Base-by-base conservation (phyloP, 2,113 vertebrate species). In the Gadus chalcogrammus region DNA sequence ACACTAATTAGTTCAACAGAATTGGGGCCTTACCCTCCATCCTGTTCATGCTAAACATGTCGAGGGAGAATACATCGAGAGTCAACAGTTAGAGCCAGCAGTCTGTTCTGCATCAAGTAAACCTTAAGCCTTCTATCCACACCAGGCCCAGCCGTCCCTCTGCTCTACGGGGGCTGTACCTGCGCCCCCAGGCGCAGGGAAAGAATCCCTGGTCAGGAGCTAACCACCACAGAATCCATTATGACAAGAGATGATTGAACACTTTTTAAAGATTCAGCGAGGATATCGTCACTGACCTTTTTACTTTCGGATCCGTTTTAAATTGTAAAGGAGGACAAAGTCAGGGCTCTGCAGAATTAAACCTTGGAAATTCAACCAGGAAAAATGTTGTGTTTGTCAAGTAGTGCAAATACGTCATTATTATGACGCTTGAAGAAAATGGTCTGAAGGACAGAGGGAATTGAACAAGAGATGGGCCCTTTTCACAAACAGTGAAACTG, bases 161-260 rank as follows among this genome's bases (percentile, higher is more conserved):
- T 74, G 72, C 79, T 79, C 71, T 73, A 79, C 73, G 28, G 79
- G 70, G 79, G 86, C 85, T 81, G 77, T 82, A 66, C 78, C 61
- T 62, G 73, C 86, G 82, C 74, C 88, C 81, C 9, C 64, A 85
- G 87, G 88, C 86, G 78, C 61, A 31, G 76, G 79, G 82, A 85
- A 83, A 79, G 81, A 59, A 66, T 71, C 20, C 31, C 63, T 72
- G 66, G 48, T 77, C 65, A 74, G 74, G 73, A 80, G 68, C 75
- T 70, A 70, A 82, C 68, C 78, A 22, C 6, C 70, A 76, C 70
- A 69, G 76, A 82, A 80, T 84, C 75, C 70, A 80, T 73, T 82
- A 76, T 69, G 77, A 81, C 18, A 60, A 77, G 53, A 66, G 65
- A 77, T 67, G 71, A 67, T 31, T 53, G 67, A 62, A 77, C 64